Conservation (phyloP, 2,113 vertebrate species). For the Zosterops borbonicus region DNA sequence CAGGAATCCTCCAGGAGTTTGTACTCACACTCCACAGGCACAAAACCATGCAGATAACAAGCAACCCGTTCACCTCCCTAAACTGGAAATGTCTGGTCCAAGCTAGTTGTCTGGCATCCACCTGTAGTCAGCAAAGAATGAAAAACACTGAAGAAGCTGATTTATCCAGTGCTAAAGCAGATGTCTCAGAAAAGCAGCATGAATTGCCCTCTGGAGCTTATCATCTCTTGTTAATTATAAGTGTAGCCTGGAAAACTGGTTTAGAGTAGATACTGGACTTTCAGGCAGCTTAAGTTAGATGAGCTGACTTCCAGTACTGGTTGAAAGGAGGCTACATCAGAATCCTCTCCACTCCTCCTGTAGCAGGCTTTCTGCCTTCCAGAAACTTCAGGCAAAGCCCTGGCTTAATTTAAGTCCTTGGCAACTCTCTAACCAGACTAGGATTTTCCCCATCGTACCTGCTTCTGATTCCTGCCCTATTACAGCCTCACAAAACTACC, state of each 20-base stretch:
- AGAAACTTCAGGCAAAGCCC: slow-evolving; percentile 36
- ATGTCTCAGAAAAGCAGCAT: slow-evolving; percentile 31
- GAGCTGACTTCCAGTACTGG: slow-evolving; percentile 11
- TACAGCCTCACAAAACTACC: background rate
- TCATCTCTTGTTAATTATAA: slow-evolving; percentile 39
- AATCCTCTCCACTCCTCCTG: slow-evolving; percentile 7
- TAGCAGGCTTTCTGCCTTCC: background rate
- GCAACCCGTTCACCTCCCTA: background rate
- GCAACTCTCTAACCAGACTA: slow-evolving; percentile 2
- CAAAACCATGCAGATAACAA: background rate
- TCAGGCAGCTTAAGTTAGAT: slow-evolving; percentile 41
- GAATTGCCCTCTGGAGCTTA: slow-evolving; percentile 55
- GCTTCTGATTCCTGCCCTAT: background rate
- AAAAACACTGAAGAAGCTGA: slow-evolving; percentile 1
- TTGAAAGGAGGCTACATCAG: slow-evolving; percentile 13
- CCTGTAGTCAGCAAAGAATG: background rate
- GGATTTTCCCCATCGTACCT: background rate
- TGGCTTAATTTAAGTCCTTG: slow-evolving; percentile 34
- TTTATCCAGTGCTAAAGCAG: slow-evolving; percentile 33
- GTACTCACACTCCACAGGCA: background rate
- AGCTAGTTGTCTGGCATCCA: background rate
- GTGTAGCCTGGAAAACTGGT: slow-evolving; percentile 26
- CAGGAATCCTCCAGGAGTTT: background rate
- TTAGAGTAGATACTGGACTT: slow-evolving; percentile 42
- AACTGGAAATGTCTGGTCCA: background rate